phyloP scores from a whole-genome alignment of 2,797 vertebrate species.

The Setipinna tenuifilis region DNA sequence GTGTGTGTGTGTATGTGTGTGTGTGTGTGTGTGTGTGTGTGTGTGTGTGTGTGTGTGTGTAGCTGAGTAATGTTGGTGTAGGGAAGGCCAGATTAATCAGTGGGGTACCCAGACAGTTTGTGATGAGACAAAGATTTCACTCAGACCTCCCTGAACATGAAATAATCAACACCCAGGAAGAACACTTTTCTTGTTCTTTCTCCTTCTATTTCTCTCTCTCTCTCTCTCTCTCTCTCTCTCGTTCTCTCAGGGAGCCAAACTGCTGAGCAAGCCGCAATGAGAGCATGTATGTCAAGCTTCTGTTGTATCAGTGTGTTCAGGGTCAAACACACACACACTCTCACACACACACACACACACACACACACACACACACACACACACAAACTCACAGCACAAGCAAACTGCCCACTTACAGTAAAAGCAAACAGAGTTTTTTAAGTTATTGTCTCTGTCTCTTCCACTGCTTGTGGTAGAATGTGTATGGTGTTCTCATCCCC shows the following conservation, averaged over 20 bases:
- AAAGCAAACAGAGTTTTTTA: too few species aligned
- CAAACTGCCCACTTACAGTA: not conserved
- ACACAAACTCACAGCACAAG: too few species aligned
- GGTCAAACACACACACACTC: not conserved
- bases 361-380: too few species aligned
- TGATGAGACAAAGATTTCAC: slow-evolving; percentile 45
- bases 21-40: too few species aligned
- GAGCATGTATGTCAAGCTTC: not conserved
- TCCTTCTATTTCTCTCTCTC: not conserved
- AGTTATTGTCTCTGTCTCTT: too few species aligned
- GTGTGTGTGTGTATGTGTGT: too few species aligned
- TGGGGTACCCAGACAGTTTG: slow-evolving; percentile 24
- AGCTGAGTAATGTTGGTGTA: too few species aligned
- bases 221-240: slow-evolving; percentile 1
- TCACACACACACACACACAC: too few species aligned
- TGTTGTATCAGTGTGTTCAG: not conserved
- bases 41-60: too few species aligned
- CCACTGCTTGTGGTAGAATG: too few species aligned
- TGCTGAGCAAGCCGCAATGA: slow-evolving; percentile 41
- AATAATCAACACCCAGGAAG: slow-evolving; percentile 47
- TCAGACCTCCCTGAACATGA: slow-evolving; percentile 41
- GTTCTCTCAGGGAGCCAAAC: not conserved
- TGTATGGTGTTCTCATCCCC: too few species aligned
- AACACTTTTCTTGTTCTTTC: not conserved
- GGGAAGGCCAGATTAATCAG: slow-evolving; percentile 44